These are phyloP conservation scores for Paradoxurus hermaphroditus DNA, from an alignment of 2,113 vertebrate species.

Conservation along the genomic window DNA sequence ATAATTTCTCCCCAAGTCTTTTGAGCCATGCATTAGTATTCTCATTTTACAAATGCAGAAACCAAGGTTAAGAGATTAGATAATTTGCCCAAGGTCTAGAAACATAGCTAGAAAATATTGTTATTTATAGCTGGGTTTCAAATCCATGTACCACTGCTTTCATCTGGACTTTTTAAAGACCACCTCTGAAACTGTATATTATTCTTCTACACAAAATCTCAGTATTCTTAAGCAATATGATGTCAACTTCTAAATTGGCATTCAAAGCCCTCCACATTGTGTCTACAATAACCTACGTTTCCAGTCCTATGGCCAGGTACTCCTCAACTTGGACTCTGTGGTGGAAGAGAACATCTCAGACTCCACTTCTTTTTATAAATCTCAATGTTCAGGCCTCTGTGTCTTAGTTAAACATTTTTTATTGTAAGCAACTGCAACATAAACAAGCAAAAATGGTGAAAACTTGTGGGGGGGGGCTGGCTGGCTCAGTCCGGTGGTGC, in stretches of 20 bases:
- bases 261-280: no score
- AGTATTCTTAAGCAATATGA: background rate
- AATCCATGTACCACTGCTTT: background rate
- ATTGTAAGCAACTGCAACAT: background rate
- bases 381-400: background rate
- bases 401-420: background rate
- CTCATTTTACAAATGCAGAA: constrained; percentile 1
- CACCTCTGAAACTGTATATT: background rate
- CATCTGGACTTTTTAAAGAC: background rate
- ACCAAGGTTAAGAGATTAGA: background rate
- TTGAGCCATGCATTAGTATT: background rate
- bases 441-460: background rate
- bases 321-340: background rate
- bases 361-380: background rate
- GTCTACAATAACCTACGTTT: background rate
- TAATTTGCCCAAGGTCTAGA: background rate
- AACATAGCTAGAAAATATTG: background rate
- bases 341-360: background rate
- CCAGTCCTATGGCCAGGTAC: background rate
- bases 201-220: background rate
- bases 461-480: background rate
- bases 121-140: background rate
- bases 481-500: background rate
- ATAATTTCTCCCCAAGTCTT: background rate
- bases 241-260: background rate